Percentiles rank a stretch among this genome's conserved stretches.
Evolutionary conservation across 2,113 vertebrate genomes (phyloP).

Genomic region (Fregata magnificens): DNA sequence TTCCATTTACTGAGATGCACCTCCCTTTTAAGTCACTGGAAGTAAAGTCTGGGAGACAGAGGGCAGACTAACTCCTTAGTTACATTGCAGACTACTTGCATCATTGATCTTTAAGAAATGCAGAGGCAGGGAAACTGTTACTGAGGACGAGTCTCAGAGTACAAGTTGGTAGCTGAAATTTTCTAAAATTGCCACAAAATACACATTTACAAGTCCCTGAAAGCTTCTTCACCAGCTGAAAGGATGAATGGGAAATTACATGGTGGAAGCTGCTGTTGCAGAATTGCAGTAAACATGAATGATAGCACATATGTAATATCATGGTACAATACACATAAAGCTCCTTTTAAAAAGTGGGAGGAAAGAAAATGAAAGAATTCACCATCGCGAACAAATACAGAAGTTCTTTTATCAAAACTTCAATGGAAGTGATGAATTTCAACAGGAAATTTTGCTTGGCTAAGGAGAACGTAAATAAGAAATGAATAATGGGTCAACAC

Average conservation of each 20-base stretch:
- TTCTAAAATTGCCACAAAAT: neutral
- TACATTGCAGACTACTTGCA: neutral
- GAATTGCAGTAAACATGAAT: neutral
- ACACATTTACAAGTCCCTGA: neutral
- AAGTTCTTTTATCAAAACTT: neutral
- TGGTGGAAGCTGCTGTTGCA: neutral
- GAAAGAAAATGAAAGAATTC: neutral
- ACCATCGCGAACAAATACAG: neutral
- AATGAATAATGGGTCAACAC: neutral
- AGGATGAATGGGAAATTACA: neutral
- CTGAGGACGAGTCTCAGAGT: neutral
- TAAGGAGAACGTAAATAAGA: slow-evolving; percentile 31
- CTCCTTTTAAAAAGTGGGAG: neutral
- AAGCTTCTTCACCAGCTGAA: neutral
- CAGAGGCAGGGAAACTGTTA: neutral
- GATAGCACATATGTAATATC: neutral
- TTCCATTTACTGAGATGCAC: neutral
- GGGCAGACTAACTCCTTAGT: neutral
- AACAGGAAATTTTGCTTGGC: neutral
- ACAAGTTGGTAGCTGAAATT: neutral
- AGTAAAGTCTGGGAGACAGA: neutral
- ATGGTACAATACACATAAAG: neutral
- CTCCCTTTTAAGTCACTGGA: neutral
- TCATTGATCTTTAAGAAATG: neutral
- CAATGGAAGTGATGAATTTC: neutral